Evolutionary conservation across 2,888 invertebrate species (phyloP), one percentile per base, ranked within the genome.

Genomic region (Achlya flavicornis): DNA sequence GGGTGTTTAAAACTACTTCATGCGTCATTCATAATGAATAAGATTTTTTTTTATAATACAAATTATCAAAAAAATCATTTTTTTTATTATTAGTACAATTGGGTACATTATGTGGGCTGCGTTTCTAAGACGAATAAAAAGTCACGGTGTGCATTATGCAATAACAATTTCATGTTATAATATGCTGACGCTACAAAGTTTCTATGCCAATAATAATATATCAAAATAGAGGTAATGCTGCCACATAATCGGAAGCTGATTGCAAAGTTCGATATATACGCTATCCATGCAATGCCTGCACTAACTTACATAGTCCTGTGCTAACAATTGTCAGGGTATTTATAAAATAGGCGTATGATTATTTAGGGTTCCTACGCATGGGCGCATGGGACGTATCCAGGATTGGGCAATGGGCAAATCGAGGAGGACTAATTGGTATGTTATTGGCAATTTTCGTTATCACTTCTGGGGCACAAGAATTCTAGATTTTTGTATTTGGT

Each of bases 171-270:
- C 26, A 26, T 26, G 26, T 26, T 26, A 26, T 26, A 26, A 26
- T n/a, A 19, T 53, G 53, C 19, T 8, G 48, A 67, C 78, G 33
- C 35, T 77, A 70, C 68, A 33, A 46, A 58, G 57, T 14, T 12
- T 57, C 62, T 46, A 57, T 64, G 65, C 64, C 69, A 69, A 69
- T 75, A 68, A 77, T 66, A 69, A 76, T 77, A 70, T 64, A 71
- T 76, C 72, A 71, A 70, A 71, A 67, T 67, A 62, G 6, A 48
- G 41, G 60, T 67, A 63, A 74, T 71, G 71, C 69, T 68, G 65
- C 63, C 4, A 62, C 19, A 14, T 62, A 69, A 70, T 64, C 53
- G 61, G 63, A 58, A 67, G 62, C 65, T 58, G 70, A 73, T 70
- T 64, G 62, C 62, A 19, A 16, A 53, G 16, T 16, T 53, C 19